phyloP scores from a whole-genome alignment of 2,797 vertebrate species.

The Aselliscus stoliczkanus region DNA sequence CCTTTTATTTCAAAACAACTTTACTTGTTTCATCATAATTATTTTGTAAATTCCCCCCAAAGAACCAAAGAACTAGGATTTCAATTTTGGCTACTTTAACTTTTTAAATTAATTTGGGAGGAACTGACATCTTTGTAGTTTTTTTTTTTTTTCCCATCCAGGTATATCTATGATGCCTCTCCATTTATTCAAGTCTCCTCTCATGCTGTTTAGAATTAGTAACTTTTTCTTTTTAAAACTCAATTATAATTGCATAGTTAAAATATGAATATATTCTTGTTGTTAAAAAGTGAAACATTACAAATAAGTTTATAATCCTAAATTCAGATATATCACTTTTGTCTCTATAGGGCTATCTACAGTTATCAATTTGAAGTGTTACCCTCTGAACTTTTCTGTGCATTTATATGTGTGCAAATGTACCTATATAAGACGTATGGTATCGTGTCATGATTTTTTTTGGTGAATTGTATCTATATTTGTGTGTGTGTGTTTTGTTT shows the following conservation, averaged over 20 bases:
- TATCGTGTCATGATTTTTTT: background rate
- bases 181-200: background rate
- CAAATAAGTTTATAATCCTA: background rate
- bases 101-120: background rate
- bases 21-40: background rate
- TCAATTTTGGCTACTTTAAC: background rate
- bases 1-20: background rate
- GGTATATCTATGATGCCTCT: background rate
- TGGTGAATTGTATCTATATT: background rate
- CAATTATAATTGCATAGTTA: background rate
- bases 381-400: background rate
- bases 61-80: background rate
- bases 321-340: background rate
- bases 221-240: conserved; percentile 1
- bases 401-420: background rate
- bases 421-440: background rate
- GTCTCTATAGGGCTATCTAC: background rate
- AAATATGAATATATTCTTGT: background rate
- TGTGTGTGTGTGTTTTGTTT: background rate
- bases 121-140: background rate
- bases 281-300: background rate
- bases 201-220: background rate
- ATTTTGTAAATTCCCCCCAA: background rate
- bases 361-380: background rate
- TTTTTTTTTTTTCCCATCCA: background rate